Evolutionary conservation across 2,888 invertebrate species (phyloP).

Genomic region (Hyles lineata): DNA sequence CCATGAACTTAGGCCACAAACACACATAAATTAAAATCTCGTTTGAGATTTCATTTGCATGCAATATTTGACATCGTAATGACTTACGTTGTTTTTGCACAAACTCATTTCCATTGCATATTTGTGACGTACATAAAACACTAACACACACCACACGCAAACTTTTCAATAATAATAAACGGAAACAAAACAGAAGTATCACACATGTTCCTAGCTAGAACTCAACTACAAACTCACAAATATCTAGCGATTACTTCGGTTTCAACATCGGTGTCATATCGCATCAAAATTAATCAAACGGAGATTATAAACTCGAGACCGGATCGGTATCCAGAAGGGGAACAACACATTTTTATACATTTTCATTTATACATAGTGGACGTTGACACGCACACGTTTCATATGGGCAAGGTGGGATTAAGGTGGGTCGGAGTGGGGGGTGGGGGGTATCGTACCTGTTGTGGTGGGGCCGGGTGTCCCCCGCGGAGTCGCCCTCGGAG

Average conservation of each 20-base stretch:
- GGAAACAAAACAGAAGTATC: not conserved
- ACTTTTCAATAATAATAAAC: not conserved
- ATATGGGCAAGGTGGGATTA: not conserved
- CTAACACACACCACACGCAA: constrained; percentile 2
- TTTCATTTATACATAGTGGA: too few species aligned
- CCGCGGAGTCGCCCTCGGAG: constrained; percentile 88
- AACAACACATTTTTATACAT: too few species aligned
- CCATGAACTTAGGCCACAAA: not conserved
- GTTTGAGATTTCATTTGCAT: not conserved
- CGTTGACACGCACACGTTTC: not conserved
- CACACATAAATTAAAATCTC: constrained; percentile 1
- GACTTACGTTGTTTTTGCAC: not conserved
- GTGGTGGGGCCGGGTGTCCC: constrained; percentile 66
- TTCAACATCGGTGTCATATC: not conserved
- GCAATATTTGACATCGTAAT: constrained; percentile 1
- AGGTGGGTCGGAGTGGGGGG: not conserved
- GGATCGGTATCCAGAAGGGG: too few species aligned
- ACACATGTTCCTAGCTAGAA: not conserved
- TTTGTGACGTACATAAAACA: not conserved
- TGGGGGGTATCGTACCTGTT: constrained; percentile 60
- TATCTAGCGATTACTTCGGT: too few species aligned
- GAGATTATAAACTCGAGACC: too few species aligned
- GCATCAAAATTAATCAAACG: not conserved
- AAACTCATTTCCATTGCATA: not conserved
- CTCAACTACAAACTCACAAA: not conserved